Percentiles rank a stretch among this genome's conserved stretches.
Conservation (phyloP, 1,140 invertebrate genomes). For the Amphibalanus amphitrite region DNA sequence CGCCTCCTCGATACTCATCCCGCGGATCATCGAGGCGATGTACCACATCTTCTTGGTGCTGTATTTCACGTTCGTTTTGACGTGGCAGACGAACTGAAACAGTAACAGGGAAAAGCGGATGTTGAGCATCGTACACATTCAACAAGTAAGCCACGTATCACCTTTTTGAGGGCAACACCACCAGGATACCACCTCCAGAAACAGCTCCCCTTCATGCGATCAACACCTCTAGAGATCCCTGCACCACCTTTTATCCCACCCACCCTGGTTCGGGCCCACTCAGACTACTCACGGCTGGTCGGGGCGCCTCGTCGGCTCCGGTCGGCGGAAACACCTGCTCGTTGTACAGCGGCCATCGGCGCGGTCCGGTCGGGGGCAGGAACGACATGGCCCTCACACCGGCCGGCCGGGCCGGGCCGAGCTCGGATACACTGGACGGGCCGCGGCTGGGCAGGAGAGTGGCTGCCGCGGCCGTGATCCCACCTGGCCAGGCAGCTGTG, state of each 20-base stretch:
- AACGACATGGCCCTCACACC: not conserved
- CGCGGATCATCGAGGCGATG: slow-evolving; percentile 62
- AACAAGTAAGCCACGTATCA: no score
- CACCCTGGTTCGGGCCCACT: no score
- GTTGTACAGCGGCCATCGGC: slow-evolving; percentile 22
- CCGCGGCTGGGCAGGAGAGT: not conserved
- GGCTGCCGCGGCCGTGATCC: no score
- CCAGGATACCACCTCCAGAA: no score
- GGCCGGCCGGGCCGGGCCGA: no score
- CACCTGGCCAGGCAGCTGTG: not conserved
- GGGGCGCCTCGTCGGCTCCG: slow-evolving; percentile 21
- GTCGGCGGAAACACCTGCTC: slow-evolving; percentile 25
- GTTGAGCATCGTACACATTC: not conserved
- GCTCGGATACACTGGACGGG: not conserved
- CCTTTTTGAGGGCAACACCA: no score
- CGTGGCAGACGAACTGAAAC: slow-evolving; percentile 45
- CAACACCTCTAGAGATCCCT: not conserved
- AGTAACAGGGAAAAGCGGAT: not conserved
- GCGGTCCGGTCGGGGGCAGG: slow-evolving; percentile 9
- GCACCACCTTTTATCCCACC: not conserved
- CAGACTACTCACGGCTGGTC: slow-evolving; percentile 25
- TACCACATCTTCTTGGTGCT: slow-evolving; percentile 86
- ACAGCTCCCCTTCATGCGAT: not conserved
- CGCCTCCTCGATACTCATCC: slow-evolving; percentile 85
- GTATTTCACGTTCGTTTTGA: slow-evolving; percentile 67